Percentiles rank a stretch among this genome's conserved stretches.
phyloP scores from a whole-genome alignment of 2,797 vertebrate genomes.

The Bovichtus diacanthus region DNA sequence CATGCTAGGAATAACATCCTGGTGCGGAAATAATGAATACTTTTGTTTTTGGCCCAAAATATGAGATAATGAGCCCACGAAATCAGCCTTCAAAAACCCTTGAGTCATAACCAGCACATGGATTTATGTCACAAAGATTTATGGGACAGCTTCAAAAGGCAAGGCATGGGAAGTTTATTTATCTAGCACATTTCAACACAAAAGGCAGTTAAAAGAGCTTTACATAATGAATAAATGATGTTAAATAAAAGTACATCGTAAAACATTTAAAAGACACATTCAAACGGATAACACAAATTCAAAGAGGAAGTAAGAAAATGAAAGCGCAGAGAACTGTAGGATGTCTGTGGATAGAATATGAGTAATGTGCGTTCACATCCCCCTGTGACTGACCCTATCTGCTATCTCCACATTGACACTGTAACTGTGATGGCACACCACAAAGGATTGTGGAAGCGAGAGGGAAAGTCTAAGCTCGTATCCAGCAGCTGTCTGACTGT shows the following conservation, averaged over 20 bases:
- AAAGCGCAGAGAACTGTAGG: neutral
- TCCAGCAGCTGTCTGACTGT: conserved; percentile 33
- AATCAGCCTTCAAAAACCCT: conserved; percentile 27
- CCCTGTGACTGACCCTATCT: conserved; percentile 15
- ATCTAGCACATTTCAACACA: conserved; percentile 31
- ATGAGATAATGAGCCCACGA: conserved; percentile 30
- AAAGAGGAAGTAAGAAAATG: neutral
- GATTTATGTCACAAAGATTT: conserved; percentile 48
- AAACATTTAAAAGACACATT: conserved; percentile 10
- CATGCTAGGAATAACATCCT: conserved; percentile 4
- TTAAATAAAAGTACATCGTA: conserved; percentile 12
- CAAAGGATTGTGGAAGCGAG: conserved; percentile 17
- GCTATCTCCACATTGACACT: neutral
- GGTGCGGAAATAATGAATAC: conserved; percentile 22
- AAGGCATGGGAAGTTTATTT: conserved; percentile 38
- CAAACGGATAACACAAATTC: neutral
- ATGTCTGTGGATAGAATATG: neutral
- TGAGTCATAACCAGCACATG: conserved; percentile 34
- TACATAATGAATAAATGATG: conserved; percentile 11
- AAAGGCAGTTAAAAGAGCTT: conserved; percentile 9
- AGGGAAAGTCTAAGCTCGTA: conserved; percentile 12
- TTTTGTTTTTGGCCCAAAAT: conserved; percentile 37
- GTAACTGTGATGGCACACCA: conserved; percentile 15
- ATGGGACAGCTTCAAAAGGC: conserved; percentile 44
- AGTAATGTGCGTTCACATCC: conserved; percentile 9